Base-by-base conservation (phyloP, 2,113 vertebrate species). In the Elephas maximus region DNA sequence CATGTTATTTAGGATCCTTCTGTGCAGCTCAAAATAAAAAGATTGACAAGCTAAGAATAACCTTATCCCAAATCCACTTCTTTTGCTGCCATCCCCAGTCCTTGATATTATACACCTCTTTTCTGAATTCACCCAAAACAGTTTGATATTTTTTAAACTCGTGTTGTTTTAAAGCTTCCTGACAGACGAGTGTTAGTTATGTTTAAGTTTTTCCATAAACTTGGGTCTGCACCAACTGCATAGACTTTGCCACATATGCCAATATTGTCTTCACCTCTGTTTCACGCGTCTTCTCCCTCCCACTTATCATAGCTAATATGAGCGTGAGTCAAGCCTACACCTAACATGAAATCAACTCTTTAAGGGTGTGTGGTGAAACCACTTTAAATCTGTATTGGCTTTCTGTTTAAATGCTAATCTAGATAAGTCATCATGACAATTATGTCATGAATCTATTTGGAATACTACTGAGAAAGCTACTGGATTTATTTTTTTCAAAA, bases 401-500 rank as follows among this genome's bases (percentile, higher is more conserved):
- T 93, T 88, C 41, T 88, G n/a, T 57, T 96, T 81, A 71, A 93
- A 63, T 77, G 26, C 73, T 80, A 84, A 83, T 1, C 1, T 65
- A 88, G 9, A 69, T 17, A 5, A 63, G 20, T 9, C 62, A 28
- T 65, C 20, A 69, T 80, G 77, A 77, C 4, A 80, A 20, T 71
- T 79, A 69, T 67, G 9, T 37, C 62, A 53, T n/a, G 15, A n/a
- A 53, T 80, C 7, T 87, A 20, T 77, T 88, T 91, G 71, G 57
- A 67, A 88, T 95, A 57, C 11, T 90, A 60, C 18, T 82, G 15
- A 51, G 20, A 87, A 95, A 84, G 17, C 21, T 67, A 67, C 23
- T 24, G 6, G 44, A 48, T 33, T 71, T 45, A 88, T 23, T 93
- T 93, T 76, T 93, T 17, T 74, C 37, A 71, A 92, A 94, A 92